phyloP scores from a whole-genome alignment of 2,888 invertebrate genomes.

The Meta bourneti region DNA sequence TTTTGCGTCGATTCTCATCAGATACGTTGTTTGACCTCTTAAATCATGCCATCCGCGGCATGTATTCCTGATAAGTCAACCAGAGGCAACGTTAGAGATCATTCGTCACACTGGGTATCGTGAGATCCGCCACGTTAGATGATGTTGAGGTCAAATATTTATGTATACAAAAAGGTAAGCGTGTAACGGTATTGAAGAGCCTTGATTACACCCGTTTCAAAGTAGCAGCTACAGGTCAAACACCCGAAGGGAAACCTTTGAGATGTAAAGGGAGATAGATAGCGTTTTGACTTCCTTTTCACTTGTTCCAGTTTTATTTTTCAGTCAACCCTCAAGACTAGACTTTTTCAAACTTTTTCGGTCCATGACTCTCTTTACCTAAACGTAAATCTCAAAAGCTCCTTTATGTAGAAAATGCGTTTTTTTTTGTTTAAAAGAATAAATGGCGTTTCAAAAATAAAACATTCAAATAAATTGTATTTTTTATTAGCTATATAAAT shows the following conservation, averaged over 20 bases:
- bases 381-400: too few species aligned
- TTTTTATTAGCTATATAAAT: too few species aligned
- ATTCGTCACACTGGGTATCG: neutral
- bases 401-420: too few species aligned
- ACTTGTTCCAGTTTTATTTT: neutral
- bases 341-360: too few species aligned
- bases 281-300: neutral
- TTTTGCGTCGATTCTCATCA: conserved; percentile 12
- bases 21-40: conserved; percentile 53
- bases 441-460: too few species aligned
- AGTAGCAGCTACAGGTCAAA: conserved; percentile 7
- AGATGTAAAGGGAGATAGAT: neutral
- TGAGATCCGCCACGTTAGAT: conserved; percentile 9
- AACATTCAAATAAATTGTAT: too few species aligned
- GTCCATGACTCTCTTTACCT: too few species aligned
- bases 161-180: conserved; percentile 39
- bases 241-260: neutral
- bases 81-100: conserved; percentile 19
- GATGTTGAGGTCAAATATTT: conserved; percentile 2
- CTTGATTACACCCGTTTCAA: neutral
- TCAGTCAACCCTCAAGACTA: neutral
- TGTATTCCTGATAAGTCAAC: neutral
- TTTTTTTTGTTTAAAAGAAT: too few species aligned
- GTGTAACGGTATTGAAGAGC: conserved; percentile 17
- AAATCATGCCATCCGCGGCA: conserved; percentile 22